Evolutionary conservation across 1,140 invertebrate species (phyloP).

Genomic region (Neodiprion fabricii): DNA sequence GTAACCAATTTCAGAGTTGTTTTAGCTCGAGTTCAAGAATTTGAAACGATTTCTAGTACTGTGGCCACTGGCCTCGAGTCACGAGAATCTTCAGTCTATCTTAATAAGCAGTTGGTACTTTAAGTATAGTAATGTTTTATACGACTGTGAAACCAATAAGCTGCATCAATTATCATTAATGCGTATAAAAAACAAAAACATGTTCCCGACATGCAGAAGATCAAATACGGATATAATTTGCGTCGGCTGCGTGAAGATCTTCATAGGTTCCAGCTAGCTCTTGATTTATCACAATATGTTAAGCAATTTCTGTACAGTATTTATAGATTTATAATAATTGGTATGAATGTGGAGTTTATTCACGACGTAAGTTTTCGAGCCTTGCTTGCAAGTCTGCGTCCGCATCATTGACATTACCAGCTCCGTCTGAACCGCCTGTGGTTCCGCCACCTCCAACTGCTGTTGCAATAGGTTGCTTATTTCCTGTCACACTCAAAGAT

Average conservation of each 20-base stretch:
- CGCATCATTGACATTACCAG: constrained; percentile 76
- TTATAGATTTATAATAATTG: constrained; percentile 28
- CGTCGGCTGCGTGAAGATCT: background rate
- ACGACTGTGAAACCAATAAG: background rate
- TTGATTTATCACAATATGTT: background rate
- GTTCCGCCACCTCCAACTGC: constrained; percentile 61
- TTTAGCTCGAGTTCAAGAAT: too few relatives aligned
- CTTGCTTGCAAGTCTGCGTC: constrained; percentile 95
- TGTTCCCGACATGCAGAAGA: background rate
- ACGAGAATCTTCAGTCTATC: background rate
- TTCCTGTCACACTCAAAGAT: constrained; percentile 51
- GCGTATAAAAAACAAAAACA: background rate
- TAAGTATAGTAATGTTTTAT: background rate
- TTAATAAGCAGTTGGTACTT: background rate
- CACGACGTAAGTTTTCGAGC: constrained; percentile 90
- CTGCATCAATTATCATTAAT: background rate
- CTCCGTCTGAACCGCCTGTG: constrained; percentile 59
- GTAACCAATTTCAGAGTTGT: too few relatives aligned
- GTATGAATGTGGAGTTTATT: constrained; percentile 64
- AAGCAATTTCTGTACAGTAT: constrained; percentile 31
- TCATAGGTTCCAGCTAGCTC: background rate
- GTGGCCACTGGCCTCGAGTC: too few relatives aligned
- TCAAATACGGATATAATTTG: background rate
- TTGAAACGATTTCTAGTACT: too few relatives aligned
- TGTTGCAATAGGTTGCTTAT: constrained; percentile 65